phyloP scores from a whole-genome alignment of 2,113 vertebrate genomes.

The Heterotis niloticus region DNA sequence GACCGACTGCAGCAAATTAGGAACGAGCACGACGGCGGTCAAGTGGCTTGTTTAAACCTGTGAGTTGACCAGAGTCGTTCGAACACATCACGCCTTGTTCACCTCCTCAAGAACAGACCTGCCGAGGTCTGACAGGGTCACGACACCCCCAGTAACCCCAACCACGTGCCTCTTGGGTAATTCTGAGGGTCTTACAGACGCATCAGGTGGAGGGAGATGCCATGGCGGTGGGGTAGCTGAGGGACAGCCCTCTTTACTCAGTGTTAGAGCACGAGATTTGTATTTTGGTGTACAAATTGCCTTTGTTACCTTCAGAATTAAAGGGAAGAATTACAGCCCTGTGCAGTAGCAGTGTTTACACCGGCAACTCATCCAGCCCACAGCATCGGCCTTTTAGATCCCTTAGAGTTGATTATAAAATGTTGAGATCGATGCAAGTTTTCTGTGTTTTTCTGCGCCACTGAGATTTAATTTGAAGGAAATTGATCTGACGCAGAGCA shows the following conservation, averaged over 20 bases:
- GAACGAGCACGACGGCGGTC: no score
- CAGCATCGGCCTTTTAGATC: neutral
- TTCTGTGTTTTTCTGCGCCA: conserved; percentile 12
- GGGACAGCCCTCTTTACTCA: neutral
- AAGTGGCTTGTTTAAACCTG: no score
- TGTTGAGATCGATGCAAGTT: conserved; percentile 19
- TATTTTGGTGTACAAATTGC: conserved; percentile 1
- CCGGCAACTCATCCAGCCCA: neutral
- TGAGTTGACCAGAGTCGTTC: no score
- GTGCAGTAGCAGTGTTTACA: neutral
- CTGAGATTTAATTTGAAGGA: conserved; percentile 15
- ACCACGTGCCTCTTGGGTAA: neutral
- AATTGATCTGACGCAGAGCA: conserved; percentile 8
- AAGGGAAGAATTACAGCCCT: neutral
- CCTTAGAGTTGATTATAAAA: conserved; percentile 21
- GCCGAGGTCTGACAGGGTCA: neutral
- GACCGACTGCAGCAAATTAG: no score
- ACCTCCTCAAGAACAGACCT: neutral
- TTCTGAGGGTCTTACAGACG: neutral
- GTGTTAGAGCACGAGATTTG: neutral
- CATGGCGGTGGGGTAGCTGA: no score
- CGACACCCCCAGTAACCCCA: neutral
- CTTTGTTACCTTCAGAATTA: conserved; percentile 7
- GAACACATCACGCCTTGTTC: neutral
- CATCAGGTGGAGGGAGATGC: neutral